phyloP scores from a whole-genome alignment of 2,888 invertebrate species.

The Ichneumoninae sp. region DNA sequence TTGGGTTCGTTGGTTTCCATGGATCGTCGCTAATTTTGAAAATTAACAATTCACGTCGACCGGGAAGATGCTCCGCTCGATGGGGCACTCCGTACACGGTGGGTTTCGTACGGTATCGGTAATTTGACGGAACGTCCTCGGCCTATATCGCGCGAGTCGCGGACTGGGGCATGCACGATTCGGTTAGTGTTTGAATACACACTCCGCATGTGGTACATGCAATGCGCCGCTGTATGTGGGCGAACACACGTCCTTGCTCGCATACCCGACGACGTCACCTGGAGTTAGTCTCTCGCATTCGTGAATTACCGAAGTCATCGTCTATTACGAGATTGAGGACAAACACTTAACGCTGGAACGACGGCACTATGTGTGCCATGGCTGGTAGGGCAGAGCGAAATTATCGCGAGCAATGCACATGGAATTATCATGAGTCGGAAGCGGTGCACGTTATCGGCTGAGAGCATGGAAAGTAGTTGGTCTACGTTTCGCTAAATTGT shows the following conservation, averaged over 20 bases:
- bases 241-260: neutral
- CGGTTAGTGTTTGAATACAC: conserved; percentile 25
- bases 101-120: conserved; percentile 45
- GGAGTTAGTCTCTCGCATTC: conserved; percentile 64
- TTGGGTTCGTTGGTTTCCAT: conserved; percentile 36
- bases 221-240: neutral
- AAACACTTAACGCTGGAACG: conserved; percentile 67
- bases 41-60: conserved; percentile 39
- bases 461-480: neutral
- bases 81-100: conserved; percentile 11
- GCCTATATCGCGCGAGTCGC: conserved; percentile 27
- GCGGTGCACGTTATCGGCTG: neutral
- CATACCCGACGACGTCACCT: conserved; percentile 65
- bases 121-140: conserved; percentile 26
- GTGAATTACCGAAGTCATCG: conserved; percentile 72
- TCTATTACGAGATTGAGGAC: conserved; percentile 74
- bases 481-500: conserved; percentile 58
- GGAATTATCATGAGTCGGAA: neutral
- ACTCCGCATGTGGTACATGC: neutral
- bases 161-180: conserved; percentile 7
- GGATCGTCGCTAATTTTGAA: conserved; percentile 42
- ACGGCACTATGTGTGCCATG: neutral
- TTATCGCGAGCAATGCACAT: conserved; percentile 33
- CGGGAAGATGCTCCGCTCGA: conserved; percentile 12
- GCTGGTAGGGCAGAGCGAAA: conserved; percentile 6